Conservation (phyloP, 2,888 invertebrate species). For the Orthosia cruda region DNA sequence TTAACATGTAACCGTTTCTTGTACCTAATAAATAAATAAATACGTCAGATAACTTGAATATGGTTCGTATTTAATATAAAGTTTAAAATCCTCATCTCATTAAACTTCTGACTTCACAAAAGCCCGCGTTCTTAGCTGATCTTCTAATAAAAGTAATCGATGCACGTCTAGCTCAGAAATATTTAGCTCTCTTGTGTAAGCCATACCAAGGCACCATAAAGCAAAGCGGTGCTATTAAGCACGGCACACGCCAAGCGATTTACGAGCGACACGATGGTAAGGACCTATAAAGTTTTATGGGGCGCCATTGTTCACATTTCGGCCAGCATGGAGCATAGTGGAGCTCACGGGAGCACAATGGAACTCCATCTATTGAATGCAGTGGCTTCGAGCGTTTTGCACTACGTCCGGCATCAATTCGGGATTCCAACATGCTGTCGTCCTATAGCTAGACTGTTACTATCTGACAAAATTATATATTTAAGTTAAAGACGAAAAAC, state of each 20-base stretch:
- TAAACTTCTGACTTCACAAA: neutral
- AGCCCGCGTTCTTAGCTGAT: neutral
- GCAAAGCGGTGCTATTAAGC: slow-evolving; percentile 61
- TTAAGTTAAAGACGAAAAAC: too few species aligned
- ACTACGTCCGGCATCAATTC: slow-evolving; percentile 46
- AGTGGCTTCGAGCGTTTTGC: slow-evolving; percentile 21
- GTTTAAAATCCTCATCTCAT: neutral
- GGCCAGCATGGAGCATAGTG: slow-evolving; percentile 13
- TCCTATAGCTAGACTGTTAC: too few species aligned
- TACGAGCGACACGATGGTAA: slow-evolving; percentile 62
- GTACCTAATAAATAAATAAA: too few species aligned
- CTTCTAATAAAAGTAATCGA: slow-evolving; percentile 2
- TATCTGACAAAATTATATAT: too few species aligned
- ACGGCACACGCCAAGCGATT: slow-evolving; percentile 58
- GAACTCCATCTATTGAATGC: slow-evolving; percentile 48
- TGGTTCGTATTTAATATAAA: neutral
- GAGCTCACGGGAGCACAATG: too few species aligned
- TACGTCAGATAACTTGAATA: neutral
- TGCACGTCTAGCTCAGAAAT: slow-evolving; percentile 9
- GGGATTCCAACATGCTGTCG: slow-evolving; percentile 6
- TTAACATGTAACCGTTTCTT: too few species aligned
- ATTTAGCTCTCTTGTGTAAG: slow-evolving; percentile 30
- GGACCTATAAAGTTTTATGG: slow-evolving; percentile 60
- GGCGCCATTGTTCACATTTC: slow-evolving; percentile 56
- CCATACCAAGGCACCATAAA: slow-evolving; percentile 56